Percentiles rank a stretch among this genome's conserved stretches.
phyloP scores from a whole-genome alignment of 2,888 invertebrate genomes.

The Nephrotoma flavescens region DNA sequence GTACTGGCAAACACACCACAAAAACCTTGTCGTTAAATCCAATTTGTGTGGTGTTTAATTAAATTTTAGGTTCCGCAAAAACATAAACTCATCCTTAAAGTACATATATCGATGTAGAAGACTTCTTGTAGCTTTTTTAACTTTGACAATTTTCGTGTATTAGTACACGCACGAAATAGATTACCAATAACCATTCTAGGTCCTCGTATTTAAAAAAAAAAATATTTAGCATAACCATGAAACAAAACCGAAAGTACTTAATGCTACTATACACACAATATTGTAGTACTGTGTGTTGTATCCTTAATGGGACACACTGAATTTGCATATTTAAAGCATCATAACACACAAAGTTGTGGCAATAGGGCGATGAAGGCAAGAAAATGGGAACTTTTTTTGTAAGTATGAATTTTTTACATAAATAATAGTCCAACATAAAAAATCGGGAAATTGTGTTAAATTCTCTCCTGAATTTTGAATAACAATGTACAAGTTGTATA shows the following conservation, averaged over 20 bases:
- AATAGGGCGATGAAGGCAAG: neutral
- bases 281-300: neutral
- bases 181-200: neutral
- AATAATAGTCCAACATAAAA: neutral
- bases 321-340: neutral
- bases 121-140: neutral
- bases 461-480: neutral
- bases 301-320: neutral
- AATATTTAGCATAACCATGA: neutral
- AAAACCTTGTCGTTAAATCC: neutral
- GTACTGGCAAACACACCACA: neutral
- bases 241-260: neutral
- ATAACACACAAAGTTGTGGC: neutral
- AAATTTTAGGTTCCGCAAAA: neutral
- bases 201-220: neutral
- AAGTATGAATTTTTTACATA: neutral
- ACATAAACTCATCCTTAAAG: neutral
- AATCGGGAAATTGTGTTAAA: neutral
- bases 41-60: neutral
- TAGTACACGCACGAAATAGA: neutral
- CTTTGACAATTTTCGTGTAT: neutral
- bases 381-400: neutral
- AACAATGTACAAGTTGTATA: neutral
- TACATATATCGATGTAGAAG: neutral
- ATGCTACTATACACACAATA: neutral